phyloP scores from a whole-genome alignment of 2,888 invertebrate species.

The Amphipoea oculea region DNA sequence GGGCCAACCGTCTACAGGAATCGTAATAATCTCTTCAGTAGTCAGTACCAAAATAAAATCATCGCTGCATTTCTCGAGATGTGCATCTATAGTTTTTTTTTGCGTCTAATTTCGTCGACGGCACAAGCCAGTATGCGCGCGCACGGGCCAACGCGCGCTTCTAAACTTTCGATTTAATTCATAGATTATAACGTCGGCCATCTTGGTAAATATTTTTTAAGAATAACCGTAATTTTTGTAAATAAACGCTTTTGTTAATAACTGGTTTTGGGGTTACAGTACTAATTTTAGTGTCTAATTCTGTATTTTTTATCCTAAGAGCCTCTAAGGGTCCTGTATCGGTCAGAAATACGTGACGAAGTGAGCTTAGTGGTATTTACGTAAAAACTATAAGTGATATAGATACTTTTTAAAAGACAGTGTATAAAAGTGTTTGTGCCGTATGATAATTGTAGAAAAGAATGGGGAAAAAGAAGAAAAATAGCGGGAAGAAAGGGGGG shows the following conservation, averaged over 20 bases:
- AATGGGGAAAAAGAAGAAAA: conserved; percentile 89
- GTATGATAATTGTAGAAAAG: conserved; percentile 73
- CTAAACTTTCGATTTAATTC: conserved; percentile 70
- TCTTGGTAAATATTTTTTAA: conserved; percentile 79
- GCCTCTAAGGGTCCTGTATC: conserved; percentile 68
- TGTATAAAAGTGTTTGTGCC: conserved; percentile 74
- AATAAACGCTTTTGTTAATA: conserved; percentile 70
- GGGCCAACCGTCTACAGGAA: conserved; percentile 42
- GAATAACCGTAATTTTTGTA: conserved; percentile 50
- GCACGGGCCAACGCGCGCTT: conserved; percentile 82
- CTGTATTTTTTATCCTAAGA: conserved; percentile 58
- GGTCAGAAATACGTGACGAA: conserved; percentile 61
- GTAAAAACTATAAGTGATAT: conserved; percentile 65
- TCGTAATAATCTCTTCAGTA: conserved; percentile 70
- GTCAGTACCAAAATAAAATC: conserved; percentile 82
- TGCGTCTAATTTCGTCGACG: conserved; percentile 88
- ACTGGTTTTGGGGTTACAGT: conserved; percentile 61
- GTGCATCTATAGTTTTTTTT: conserved; percentile 83
- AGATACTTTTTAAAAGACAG: conserved; percentile 71
- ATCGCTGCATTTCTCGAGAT: conserved; percentile 87
- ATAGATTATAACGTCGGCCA: conserved; percentile 67
- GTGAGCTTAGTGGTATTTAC: conserved; percentile 61
- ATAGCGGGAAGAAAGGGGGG: conserved; percentile 81
- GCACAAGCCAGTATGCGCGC: conserved; percentile 87
- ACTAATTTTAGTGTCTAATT: conserved; percentile 68